Base-by-base conservation (phyloP, 2,888 invertebrate genomes). In the Drosophila antonietae region DNA sequence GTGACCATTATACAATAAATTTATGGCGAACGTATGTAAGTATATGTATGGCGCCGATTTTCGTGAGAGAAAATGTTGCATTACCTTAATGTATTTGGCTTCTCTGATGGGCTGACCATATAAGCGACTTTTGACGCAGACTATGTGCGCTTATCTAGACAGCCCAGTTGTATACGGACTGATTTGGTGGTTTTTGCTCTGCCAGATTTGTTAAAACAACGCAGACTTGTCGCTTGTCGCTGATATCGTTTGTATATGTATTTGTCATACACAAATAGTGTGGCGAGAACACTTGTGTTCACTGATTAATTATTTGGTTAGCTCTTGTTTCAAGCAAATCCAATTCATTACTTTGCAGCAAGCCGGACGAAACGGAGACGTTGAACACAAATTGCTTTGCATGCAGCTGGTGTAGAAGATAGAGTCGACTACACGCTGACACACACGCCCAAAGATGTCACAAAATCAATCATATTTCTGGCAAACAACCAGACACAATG, bases 401-500 rank as follows among this genome's bases (percentile, higher is more conserved):
- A 78, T 78, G 73, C 63, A 73, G 60, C 57, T 63, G 43, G 52
- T 62, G 46, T 28, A 37, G n/a, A n/a, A 49, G 39, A 7, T 14
- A 41, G n/a, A 23, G 12, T 7, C 39, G 12, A 28, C 41, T 41
- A 41, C 41, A 18, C 41, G 9, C 20, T 41, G 18, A 52, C 5
- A 62, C 39, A 68, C 59, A 44, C 58, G 47, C 57, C 70, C 58
- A 73, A 86, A 88, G 67, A 92, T 92, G 92, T 92, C 92, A 78
- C 92, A 92, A 88, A 92, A 92, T 78, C 92, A 92, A 85, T 92
- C 92, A 67, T 92, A 92, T 81, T 92, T 91, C 86, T 92, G 92
- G 92, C 91, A 92, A 61, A 92, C 92, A 59, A 92, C 92, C 75
- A 92, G 89, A 80, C 89, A 89, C 70, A 92, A 92, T 88, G 92